Percentiles rank a stretch among this genome's conserved stretches.
phyloP scores from a whole-genome alignment of 2,797 vertebrate genomes.

The Peromyscus eremicus region DNA sequence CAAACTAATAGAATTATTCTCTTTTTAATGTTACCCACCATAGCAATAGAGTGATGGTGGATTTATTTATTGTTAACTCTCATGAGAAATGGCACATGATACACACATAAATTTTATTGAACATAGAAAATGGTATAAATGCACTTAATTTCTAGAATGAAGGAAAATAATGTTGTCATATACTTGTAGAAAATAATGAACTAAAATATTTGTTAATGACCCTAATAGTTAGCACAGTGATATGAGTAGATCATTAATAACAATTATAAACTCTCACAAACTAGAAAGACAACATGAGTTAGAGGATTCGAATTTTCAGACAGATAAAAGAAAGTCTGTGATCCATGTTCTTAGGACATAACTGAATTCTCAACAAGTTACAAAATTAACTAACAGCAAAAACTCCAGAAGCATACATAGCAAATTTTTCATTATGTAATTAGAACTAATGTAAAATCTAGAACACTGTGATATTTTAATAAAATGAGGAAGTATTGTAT shows the following conservation, averaged over 20 bases:
- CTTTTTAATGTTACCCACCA: background rate
- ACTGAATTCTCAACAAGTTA: background rate
- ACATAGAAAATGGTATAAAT: slow-evolving; percentile 4
- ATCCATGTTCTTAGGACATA: background rate
- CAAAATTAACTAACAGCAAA: background rate
- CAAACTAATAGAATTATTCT: background rate
- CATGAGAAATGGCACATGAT: background rate
- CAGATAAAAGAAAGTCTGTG: background rate
- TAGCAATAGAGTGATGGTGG: background rate
- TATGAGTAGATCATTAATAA: background rate
- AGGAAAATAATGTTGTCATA: background rate
- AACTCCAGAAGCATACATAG: background rate
- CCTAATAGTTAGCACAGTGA: background rate
- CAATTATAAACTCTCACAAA: slow-evolving; percentile 1
- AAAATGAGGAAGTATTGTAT: background rate
- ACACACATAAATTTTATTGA: background rate
- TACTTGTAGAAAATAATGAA: background rate
- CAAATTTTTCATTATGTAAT: background rate
- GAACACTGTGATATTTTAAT: background rate
- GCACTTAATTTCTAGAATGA: background rate
- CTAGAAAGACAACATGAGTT: background rate
- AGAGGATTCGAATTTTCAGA: background rate
- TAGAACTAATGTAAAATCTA: background rate
- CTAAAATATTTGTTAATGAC: slow-evolving; percentile 19
- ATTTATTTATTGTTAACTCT: background rate